These are phyloP conservation scores for Tricholauxania praeusta DNA, from an alignment of 2,888 invertebrate species.

Conservation along the genomic window DNA sequence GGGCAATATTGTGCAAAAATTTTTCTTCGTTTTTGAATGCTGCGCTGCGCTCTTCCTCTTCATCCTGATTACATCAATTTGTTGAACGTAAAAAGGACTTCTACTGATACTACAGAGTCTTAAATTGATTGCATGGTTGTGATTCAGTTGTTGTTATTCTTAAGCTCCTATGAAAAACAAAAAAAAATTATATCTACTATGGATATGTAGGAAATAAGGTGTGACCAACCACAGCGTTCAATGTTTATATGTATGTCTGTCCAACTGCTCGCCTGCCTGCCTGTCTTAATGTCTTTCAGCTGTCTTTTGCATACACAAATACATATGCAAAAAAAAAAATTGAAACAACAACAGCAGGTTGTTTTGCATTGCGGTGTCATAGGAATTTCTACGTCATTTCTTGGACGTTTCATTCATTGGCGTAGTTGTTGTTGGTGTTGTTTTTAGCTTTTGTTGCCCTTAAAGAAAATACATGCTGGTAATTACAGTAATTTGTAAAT, in stretches of 20 bases:
- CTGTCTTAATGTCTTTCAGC: conserved; percentile 8
- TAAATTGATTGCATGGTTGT: conserved; percentile 7
- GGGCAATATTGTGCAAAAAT: conserved; percentile 41
- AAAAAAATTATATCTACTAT: conserved; percentile 1
- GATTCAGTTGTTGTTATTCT: background rate
- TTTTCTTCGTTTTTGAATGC: conserved; percentile 8
- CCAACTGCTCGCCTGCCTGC: background rate
- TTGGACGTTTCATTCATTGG: background rate
- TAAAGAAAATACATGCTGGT: conserved; percentile 59
- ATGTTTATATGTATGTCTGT: conserved; percentile 5
- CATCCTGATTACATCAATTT: conserved; percentile 44
- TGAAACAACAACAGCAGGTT: background rate
- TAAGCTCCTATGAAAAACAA: background rate
- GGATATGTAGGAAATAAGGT: conserved; percentile 13
- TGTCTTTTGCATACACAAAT: background rate
- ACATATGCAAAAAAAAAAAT: no score
- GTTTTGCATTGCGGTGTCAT: background rate
- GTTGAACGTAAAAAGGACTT: conserved; percentile 30
- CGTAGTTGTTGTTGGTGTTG: conserved; percentile 21
- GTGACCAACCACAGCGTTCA: conserved; percentile 39
- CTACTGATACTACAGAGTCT: background rate
- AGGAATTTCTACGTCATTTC: background rate
- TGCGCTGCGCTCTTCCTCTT: conserved; percentile 26
- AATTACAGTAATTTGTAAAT: conserved; percentile 61
- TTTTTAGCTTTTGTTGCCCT: conserved; percentile 51